These are phyloP conservation scores for Amphiprion percula DNA, from an alignment of 2,113 vertebrate genomes.

Conservation along the genomic window DNA sequence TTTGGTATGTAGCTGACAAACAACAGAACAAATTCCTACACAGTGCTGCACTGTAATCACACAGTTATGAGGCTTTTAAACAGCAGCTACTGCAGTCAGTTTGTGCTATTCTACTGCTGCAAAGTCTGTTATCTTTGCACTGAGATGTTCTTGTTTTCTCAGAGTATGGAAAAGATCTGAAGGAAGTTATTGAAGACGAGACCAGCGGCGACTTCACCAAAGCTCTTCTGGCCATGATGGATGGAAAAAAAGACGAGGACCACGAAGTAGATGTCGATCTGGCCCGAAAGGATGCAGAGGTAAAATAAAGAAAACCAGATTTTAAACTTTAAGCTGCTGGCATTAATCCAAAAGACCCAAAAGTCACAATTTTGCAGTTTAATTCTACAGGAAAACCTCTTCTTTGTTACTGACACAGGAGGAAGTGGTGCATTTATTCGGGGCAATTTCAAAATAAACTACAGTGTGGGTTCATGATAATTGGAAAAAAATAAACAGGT, in stretches of 20 bases:
- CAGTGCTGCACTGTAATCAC: constrained; percentile 1
- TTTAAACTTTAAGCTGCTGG: not conserved
- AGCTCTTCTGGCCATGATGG: constrained; percentile 86
- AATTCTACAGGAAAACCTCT: too few species aligned
- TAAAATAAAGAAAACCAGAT: constrained; percentile 51
- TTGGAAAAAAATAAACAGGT: too few species aligned
- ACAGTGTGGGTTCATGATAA: too few species aligned
- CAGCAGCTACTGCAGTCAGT: not conserved
- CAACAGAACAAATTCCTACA: constrained; percentile 2
- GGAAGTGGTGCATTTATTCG: too few species aligned
- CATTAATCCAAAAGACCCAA: not conserved
- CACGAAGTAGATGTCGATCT: constrained; percentile 78
- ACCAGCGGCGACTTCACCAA: constrained; percentile 88
- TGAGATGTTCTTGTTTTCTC: constrained; percentile 14
- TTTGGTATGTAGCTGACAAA: not conserved
- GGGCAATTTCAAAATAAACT: too few species aligned
- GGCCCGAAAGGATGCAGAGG: constrained; percentile 87
- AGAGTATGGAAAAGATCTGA: constrained; percentile 88
- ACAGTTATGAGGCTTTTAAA: not conserved
- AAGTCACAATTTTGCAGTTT: not conserved
- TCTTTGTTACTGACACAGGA: too few species aligned
- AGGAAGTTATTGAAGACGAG: constrained; percentile 87
- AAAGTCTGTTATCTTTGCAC: not conserved
- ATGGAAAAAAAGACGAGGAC: constrained; percentile 82
- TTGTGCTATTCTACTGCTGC: not conserved